phyloP scores from a whole-genome alignment of 2,888 invertebrate genomes.

The Chalcosyrphus nemorum region DNA sequence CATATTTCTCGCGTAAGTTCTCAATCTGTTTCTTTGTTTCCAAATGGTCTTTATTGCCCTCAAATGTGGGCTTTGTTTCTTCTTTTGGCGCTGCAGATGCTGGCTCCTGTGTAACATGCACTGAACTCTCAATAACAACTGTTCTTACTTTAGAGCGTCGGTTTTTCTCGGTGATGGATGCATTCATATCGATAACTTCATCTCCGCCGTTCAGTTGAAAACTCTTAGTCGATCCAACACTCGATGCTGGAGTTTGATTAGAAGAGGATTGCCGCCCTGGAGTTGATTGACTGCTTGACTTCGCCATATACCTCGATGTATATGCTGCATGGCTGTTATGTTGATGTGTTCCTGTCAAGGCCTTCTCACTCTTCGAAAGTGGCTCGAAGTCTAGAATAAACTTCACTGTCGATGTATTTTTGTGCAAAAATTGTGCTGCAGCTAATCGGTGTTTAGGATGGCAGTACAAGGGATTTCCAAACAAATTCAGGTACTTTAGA shows the following conservation, averaged over 20 bases:
- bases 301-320: slow-evolving; percentile 10
- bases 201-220: slow-evolving; percentile 50
- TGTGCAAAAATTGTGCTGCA: slow-evolving; percentile 84
- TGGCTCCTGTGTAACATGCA: slow-evolving; percentile 31
- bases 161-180: slow-evolving; percentile 75
- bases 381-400: slow-evolving; percentile 84
- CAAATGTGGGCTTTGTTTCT: slow-evolving; percentile 36
- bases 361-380: slow-evolving; percentile 83
- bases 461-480: slow-evolving; percentile 86
- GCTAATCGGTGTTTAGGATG: slow-evolving; percentile 84
- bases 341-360: slow-evolving; percentile 81
- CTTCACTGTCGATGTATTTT: slow-evolving; percentile 83
- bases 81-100: slow-evolving; percentile 14
- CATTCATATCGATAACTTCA: slow-evolving; percentile 22
- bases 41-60: slow-evolving; percentile 82
- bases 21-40: slow-evolving; percentile 85
- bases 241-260: slow-evolving; percentile 78
- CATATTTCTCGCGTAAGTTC: slow-evolving; percentile 84
- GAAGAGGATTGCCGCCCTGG: slow-evolving; percentile 48
- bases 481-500: slow-evolving; percentile 84
- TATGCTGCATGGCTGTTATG: slow-evolving; percentile 75
- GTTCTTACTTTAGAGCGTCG: slow-evolving; percentile 81
- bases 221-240: slow-evolving; percentile 78
- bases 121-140: slow-evolving; percentile 79
- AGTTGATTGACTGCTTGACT: slow-evolving; percentile 73